These are phyloP conservation scores for Leptinotarsa rubiginosa DNA, from an alignment of 2,888 invertebrate genomes.

Conservation along the genomic window DNA sequence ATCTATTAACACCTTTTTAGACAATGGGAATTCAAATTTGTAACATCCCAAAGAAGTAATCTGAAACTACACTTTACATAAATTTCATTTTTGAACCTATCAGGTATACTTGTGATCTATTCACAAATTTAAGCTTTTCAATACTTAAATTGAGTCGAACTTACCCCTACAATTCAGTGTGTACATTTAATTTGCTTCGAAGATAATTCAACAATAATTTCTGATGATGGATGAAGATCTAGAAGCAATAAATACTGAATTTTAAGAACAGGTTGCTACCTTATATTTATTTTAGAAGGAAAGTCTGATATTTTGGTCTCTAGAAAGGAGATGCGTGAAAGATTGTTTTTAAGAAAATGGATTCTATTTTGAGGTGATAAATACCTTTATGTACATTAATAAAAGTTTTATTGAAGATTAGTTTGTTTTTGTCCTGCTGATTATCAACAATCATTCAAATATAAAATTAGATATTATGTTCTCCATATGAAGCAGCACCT, in stretches of 20 bases:
- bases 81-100: too few relatives aligned
- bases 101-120: too few relatives aligned
- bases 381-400: conserved; percentile 32
- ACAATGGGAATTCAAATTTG: too few relatives aligned
- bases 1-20: too few relatives aligned
- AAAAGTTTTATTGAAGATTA: conserved; percentile 31
- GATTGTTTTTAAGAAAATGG: conserved; percentile 26
- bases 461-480: too few relatives aligned
- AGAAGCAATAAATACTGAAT: neutral
- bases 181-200: too few relatives aligned
- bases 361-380: conserved; percentile 34
- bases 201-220: neutral
- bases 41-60: too few relatives aligned
- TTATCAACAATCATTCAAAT: neutral
- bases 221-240: neutral
- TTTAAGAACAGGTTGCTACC: neutral
- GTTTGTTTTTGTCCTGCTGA: neutral
- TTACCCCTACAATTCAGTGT: too few relatives aligned
- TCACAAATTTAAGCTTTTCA: too few relatives aligned
- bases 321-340: neutral
- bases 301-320: conserved; percentile 20
- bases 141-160: too few relatives aligned
- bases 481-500: too few relatives aligned
- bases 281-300: conserved; percentile 13
- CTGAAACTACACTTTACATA: too few relatives aligned